Percentiles rank a stretch among this genome's conserved stretches.
phyloP scores from a whole-genome alignment of 64 coral and sea anemone genomes.

The Actinia equina region DNA sequence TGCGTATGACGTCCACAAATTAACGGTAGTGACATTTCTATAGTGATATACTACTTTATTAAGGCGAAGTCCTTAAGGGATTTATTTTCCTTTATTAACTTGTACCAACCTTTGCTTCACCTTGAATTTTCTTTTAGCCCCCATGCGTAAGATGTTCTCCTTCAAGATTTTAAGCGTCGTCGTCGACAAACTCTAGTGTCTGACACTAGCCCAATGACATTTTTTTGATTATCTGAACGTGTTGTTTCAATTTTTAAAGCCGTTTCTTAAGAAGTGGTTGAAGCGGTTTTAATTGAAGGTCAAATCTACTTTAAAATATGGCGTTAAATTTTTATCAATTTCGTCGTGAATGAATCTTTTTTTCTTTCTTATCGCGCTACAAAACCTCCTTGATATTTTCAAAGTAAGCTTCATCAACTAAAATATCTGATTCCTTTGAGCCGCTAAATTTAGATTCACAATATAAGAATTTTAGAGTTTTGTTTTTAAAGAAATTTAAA shows the following conservation, averaged over 20 bases:
- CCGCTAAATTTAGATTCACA: background rate
- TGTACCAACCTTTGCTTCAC: background rate
- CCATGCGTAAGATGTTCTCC: background rate
- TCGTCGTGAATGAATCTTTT: background rate
- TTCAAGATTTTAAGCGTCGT: background rate
- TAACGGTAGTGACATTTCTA: background rate
- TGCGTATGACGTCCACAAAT: background rate
- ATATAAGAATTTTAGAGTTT: too few species aligned
- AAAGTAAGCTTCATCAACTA: background rate
- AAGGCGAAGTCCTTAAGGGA: background rate
- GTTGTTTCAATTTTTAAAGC: background rate
- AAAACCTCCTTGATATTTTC: background rate
- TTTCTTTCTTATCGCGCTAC: background rate
- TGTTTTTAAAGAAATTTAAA: too few species aligned
- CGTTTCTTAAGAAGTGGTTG: background rate
- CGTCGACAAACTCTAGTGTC: background rate
- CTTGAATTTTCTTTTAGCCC: background rate
- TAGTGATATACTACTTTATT: background rate
- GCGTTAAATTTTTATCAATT: conserved; percentile 11
- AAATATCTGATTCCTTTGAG: background rate
- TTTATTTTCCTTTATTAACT: background rate
- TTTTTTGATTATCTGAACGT: background rate
- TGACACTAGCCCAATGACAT: background rate
- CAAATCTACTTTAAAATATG: background rate
- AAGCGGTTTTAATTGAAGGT: conserved; percentile 6